phyloP scores from a whole-genome alignment of 2,797 vertebrate genomes.

The Sebastiscus tertius region DNA sequence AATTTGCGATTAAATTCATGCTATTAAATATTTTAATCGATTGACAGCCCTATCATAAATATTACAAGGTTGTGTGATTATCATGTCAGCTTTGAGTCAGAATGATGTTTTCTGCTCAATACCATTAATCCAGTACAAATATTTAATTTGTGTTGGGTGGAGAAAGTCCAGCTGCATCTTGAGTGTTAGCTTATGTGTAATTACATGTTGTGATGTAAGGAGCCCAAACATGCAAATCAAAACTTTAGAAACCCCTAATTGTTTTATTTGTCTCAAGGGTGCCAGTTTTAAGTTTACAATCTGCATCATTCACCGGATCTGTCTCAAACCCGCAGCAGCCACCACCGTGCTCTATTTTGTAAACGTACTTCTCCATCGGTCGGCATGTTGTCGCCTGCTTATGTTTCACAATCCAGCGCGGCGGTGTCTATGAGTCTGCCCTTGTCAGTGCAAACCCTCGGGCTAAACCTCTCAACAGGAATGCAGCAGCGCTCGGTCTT shows the following conservation, averaged over 20 bases:
- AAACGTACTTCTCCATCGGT: not conserved
- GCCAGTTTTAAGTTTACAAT: not conserved
- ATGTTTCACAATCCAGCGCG: constrained; percentile 39
- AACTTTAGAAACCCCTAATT: not conserved
- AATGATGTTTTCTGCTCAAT: not conserved
- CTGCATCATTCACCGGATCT: not conserved
- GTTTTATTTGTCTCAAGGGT: not conserved
- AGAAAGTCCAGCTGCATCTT: not conserved
- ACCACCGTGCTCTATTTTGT: not conserved
- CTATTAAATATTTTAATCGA: too few relatives aligned
- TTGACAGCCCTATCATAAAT: too few relatives aligned
- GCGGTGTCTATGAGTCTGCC: constrained; percentile 12
- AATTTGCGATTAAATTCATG: too few relatives aligned
- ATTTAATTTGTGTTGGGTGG: not conserved
- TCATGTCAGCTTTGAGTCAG: not conserved
- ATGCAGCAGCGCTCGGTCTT: constrained; percentile 60
- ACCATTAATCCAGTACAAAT: not conserved
- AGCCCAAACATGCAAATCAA: not conserved
- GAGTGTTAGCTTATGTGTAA: not conserved
- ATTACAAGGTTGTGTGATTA: not conserved
- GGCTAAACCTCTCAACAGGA: constrained; percentile 50
- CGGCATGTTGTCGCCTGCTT: constrained; percentile 55
- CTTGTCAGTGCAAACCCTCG: constrained; percentile 36
- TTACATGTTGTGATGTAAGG: not conserved
- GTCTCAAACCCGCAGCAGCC: not conserved